Evolutionary conservation across 2,797 vertebrate species (phyloP).

Genomic region (Euphonia xanthogaster): DNA sequence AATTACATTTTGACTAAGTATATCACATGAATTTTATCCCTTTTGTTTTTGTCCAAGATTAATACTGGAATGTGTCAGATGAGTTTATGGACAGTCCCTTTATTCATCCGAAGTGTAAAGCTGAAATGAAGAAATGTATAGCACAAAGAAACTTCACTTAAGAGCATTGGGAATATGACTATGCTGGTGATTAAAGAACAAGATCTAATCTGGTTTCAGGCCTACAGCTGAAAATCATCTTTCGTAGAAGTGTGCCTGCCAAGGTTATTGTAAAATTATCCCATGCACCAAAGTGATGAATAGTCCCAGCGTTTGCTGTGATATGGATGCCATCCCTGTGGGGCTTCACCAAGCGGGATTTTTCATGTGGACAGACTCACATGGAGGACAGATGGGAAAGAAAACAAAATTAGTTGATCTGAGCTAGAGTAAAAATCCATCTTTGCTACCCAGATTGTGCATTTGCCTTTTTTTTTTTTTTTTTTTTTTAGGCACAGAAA

Average conservation of each 20-base stretch:
- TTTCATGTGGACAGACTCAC: constrained; percentile 45
- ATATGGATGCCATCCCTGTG: constrained; percentile 34
- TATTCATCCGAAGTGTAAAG: not conserved
- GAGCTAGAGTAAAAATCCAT: constrained; percentile 18
- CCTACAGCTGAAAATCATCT: constrained; percentile 44
- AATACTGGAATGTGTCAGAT: not conserved
- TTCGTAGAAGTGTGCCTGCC: constrained; percentile 48
- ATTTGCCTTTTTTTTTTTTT: not conserved
- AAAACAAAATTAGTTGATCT: constrained; percentile 50
- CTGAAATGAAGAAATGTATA: constrained; percentile 5
- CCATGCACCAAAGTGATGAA: constrained; percentile 47
- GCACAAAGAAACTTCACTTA: not conserved
- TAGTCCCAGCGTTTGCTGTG: constrained; percentile 23
- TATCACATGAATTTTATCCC: not conserved
- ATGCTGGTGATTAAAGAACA: constrained; percentile 55
- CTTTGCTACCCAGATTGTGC: constrained; percentile 50
- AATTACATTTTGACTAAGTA: constrained; percentile 15
- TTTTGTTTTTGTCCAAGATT: not conserved
- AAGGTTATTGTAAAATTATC: constrained; percentile 54
- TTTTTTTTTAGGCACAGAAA: not conserved
- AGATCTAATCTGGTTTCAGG: constrained; percentile 33
- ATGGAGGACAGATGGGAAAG: constrained; percentile 64
- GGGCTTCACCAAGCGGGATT: constrained; percentile 49
- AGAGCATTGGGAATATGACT: constrained; percentile 8
- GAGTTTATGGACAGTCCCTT: not conserved